phyloP scores from a whole-genome alignment of 2,888 invertebrate genomes.

The Drosophila helvetica region DNA sequence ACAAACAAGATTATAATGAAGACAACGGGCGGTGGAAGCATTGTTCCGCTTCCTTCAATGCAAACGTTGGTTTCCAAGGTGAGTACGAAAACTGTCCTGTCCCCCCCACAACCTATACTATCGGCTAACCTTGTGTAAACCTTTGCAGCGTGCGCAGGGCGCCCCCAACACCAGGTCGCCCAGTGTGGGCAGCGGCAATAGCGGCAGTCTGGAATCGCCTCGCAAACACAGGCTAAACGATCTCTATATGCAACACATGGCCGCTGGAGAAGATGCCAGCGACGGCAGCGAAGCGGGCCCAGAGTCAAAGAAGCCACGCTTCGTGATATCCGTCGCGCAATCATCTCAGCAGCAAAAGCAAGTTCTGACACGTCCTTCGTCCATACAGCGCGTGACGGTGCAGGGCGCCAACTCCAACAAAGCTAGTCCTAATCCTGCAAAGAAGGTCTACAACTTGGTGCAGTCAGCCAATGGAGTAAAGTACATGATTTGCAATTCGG shows the following conservation, averaged over 20 bases:
- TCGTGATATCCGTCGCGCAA: constrained; percentile 73
- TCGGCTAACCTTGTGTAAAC: constrained; percentile 37
- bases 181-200: background rate
- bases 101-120: background rate
- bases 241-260: constrained; percentile 75
- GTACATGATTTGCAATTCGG: constrained; percentile 66
- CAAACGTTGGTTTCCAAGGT: constrained; percentile 67
- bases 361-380: constrained; percentile 21
- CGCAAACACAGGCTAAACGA: constrained; percentile 78
- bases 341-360: constrained; percentile 15
- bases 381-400: constrained; percentile 50
- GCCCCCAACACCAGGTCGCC: constrained; percentile 35
- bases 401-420: constrained; percentile 37
- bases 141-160: constrained; percentile 63
- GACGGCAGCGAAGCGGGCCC: constrained; percentile 49
- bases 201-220: constrained; percentile 39
- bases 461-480: constrained; percentile 57
- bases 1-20: constrained; percentile 74
- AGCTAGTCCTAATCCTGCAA: constrained; percentile 2
- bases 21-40: constrained; percentile 73
- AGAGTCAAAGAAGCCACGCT: constrained; percentile 70
- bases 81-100: constrained; percentile 8
- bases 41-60: constrained; percentile 68
- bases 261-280: constrained; percentile 37
- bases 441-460: constrained; percentile 58